Evolutionary conservation across 2,888 invertebrate genomes (phyloP).

Genomic region (Strigamia maritima): DNA sequence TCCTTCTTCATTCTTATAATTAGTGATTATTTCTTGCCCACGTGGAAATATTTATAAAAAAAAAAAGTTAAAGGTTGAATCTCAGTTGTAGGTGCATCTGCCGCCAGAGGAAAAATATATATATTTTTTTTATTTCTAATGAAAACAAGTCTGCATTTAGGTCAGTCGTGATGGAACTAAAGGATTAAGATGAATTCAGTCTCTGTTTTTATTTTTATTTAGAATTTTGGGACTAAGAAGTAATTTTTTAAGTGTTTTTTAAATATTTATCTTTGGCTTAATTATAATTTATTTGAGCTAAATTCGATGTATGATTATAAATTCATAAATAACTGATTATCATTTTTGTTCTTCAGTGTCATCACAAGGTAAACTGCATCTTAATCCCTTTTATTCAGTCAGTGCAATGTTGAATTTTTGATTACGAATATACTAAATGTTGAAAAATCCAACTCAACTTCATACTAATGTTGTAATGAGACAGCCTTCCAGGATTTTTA

Average conservation of each 20-base stretch:
- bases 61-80: neutral
- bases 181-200: constrained; percentile 19
- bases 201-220: neutral
- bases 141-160: constrained; percentile 7
- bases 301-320: neutral
- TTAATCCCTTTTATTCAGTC: neutral
- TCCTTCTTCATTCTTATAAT: neutral
- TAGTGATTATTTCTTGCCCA: neutral
- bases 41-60: neutral
- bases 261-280: neutral
- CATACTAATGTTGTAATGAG: too few species aligned
- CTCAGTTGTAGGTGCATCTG: constrained; percentile 11
- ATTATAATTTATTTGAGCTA: neutral
- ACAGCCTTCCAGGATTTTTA: too few species aligned
- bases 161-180: constrained; percentile 19
- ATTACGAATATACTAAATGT: neutral
- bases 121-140: neutral
- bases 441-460: too few species aligned
- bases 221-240: neutral
- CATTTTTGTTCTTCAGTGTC: neutral
- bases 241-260: neutral
- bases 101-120: neutral
- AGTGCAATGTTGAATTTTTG: neutral
- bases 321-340: neutral
- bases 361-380: neutral